phyloP scores from a whole-genome alignment of 2,888 invertebrate genomes.

The Fragum sueziense region DNA sequence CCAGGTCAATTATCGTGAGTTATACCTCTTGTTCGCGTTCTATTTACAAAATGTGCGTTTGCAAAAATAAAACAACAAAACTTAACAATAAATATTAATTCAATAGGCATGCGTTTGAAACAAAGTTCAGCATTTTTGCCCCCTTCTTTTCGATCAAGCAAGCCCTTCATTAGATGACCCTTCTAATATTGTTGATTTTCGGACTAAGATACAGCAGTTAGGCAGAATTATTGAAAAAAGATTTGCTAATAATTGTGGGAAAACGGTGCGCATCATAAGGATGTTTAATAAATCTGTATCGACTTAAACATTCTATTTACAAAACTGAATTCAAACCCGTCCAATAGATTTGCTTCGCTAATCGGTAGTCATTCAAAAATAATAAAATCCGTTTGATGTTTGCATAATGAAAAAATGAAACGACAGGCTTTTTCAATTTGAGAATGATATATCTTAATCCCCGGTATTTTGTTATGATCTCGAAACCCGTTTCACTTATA shows the following conservation, averaged over 20 bases:
- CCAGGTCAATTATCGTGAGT: no score
- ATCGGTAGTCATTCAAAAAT: slow-evolving; percentile 26
- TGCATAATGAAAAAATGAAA: not conserved
- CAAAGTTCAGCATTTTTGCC: no score
- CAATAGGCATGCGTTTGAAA: no score
- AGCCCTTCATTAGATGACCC: no score
- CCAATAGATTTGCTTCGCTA: slow-evolving; percentile 5
- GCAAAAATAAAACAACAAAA: no score
- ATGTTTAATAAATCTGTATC: slow-evolving; percentile 9
- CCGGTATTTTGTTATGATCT: no score
- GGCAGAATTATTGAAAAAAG: slow-evolving; percentile 58
- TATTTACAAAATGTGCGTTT: no score
- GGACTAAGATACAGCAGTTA: slow-evolving; percentile 50
- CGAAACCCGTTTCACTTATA: no score
- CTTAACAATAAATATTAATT: no score
- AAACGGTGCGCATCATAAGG: slow-evolving; percentile 25
- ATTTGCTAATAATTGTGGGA: slow-evolving; percentile 64
- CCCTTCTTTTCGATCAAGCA: no score
- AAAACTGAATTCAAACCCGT: slow-evolving; percentile 15
- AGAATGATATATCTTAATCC: not conserved
- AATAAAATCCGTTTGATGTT: slow-evolving; percentile 23
- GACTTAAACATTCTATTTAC: slow-evolving; percentile 7
- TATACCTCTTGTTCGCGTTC: no score
- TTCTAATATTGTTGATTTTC: slow-evolving; percentile 61
- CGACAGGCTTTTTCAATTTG: not conserved